Base-by-base conservation (phyloP, 1,140 invertebrate genomes). In the Brachionus paranguensis region DNA sequence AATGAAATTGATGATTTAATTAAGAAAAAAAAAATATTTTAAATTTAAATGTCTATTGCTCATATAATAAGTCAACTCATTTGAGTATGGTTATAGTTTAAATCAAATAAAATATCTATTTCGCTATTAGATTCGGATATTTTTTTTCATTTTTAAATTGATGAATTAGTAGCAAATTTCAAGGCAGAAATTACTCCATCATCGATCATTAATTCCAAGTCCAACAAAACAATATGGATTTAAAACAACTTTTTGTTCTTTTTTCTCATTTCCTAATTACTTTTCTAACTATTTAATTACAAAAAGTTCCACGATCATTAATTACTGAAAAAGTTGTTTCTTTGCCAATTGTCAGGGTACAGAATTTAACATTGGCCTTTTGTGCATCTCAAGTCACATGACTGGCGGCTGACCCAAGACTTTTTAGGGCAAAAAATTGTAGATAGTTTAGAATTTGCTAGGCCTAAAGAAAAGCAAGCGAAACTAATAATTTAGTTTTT, bases 111-210 rank as follows among this genome's bases (percentile, higher is more conserved):
- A 68, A 68, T 68, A 68, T 68, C 29, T 68, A 68, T 68, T 68
- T 68, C n/a, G 65, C 33, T 41, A 68, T 68, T 68, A 68, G 33
- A 68, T 68, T 41, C 65, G 33, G 8, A 68, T 14, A 6, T 7
- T 12, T 41, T 33, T 33, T n/a, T 68, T 37, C n/a, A 4, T 6
- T 68, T 68, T 8, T 68, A 14, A 33, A 68, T 68, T 68, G 65
- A 68, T 68, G 33, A 33, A 68, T 68, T 68, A 68, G 27, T 68
- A 68, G n/a, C 65, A 68, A 68, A 68, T 68, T 68, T 68, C 53
- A 8, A 24, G n/a, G 53, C 53, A 60, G 10, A 60, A 60, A 60
- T 60, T 60, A 11, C 53, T 60, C 17, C 17, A 60, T 27, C 17
- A 60, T 60, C 8, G 7, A 60, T 60, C 53, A 60, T 60, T 60